Conservation (phyloP, 2,888 invertebrate genomes). For the Argyra leucocephala region DNA sequence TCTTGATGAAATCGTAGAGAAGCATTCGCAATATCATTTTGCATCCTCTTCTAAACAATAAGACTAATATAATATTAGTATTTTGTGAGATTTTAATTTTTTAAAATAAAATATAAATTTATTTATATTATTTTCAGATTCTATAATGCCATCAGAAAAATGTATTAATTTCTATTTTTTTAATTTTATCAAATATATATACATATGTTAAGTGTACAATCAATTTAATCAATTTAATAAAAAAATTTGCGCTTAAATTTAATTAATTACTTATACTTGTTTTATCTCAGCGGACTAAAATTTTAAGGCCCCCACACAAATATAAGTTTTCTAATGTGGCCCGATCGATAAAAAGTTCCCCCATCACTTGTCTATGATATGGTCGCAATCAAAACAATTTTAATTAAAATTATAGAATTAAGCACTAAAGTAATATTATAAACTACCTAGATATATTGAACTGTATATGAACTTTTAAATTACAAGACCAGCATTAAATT, state of each 20-base stretch:
- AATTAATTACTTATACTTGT: conserved; percentile 2
- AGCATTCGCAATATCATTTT: conserved; percentile 7
- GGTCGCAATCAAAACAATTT: too few species aligned
- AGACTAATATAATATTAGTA: conserved; percentile 9
- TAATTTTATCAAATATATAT: conserved; percentile 3
- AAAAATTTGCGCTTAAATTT: conserved; percentile 6
- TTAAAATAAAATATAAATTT: conserved; percentile 7
- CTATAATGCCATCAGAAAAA: background rate
- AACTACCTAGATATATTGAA: too few species aligned
- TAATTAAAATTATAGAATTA: too few species aligned
- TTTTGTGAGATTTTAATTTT: conserved; percentile 10
- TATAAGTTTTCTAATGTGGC: conserved; percentile 8
- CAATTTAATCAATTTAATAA: conserved; percentile 7
- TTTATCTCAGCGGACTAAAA: conserved; percentile 2
- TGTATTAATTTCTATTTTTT: background rate
- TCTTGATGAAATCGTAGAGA: background rate
- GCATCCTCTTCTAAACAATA: conserved; percentile 9
- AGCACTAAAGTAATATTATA: too few species aligned
- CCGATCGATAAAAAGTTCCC: conserved; percentile 8
- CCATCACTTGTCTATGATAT: conserved; percentile 4
- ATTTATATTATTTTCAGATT: background rate
- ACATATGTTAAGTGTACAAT: background rate
- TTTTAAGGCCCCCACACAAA: conserved; percentile 12
- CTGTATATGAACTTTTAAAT: too few species aligned
- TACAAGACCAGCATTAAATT: too few species aligned